These are phyloP conservation scores for Eupeodes corollae DNA, from an alignment of 1,140 invertebrate species.

Conservation along the genomic window DNA sequence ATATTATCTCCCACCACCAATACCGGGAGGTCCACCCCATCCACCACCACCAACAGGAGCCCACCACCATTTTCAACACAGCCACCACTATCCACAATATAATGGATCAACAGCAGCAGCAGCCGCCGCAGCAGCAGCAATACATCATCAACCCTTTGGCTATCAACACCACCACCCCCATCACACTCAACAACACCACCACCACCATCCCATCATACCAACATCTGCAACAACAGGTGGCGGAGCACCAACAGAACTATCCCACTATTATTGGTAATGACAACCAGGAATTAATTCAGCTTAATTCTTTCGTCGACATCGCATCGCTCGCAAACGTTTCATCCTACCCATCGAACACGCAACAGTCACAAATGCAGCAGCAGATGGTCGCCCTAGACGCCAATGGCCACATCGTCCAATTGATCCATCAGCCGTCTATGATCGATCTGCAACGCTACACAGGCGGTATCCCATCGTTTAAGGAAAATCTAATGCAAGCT, in stretches of 20 bases:
- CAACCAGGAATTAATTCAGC: slow-evolving; percentile 1
- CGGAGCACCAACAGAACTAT: slow-evolving; percentile 37
- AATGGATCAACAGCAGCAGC: slow-evolving; percentile 18
- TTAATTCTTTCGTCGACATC: neutral
- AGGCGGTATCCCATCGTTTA: no score
- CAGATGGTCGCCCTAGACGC: slow-evolving; percentile 1
- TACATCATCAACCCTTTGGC: slow-evolving; percentile 37
- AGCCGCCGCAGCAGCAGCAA: slow-evolving; percentile 14
- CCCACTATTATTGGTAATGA: slow-evolving; percentile 38
- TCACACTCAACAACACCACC: slow-evolving; percentile 22
- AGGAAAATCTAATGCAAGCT: neutral
- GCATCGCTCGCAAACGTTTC: neutral
- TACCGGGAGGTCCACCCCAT: slow-evolving; percentile 14
- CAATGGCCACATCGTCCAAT: slow-evolving; percentile 23
- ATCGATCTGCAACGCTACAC: no score
- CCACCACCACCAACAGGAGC: slow-evolving; percentile 19
- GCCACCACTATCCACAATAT: slow-evolving; percentile 11
- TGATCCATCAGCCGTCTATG: slow-evolving; percentile 11
- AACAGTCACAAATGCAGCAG: neutral
- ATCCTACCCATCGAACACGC: neutral
- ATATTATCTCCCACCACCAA: slow-evolving; percentile 12
- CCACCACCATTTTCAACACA: slow-evolving; percentile 27
- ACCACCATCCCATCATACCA: slow-evolving; percentile 31
- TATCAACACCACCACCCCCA: slow-evolving; percentile 25
- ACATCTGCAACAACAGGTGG: slow-evolving; percentile 26